These are phyloP conservation scores for Glaucomys volans DNA, from an alignment of 2,113 vertebrate species.

Conservation along the genomic window DNA sequence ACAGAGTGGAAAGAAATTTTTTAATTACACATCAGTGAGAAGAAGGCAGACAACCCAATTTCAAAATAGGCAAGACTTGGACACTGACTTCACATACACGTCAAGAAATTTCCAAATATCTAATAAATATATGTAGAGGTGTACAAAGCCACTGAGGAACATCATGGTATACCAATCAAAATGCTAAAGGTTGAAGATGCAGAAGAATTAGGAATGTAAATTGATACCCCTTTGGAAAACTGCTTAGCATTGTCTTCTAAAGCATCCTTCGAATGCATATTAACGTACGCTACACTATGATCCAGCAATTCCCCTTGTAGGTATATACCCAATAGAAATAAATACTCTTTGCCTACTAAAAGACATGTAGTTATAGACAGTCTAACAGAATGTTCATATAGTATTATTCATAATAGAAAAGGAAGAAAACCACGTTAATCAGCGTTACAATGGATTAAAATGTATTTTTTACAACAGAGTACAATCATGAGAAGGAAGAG, in stretches of 20 bases:
- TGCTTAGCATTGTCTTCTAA: background rate
- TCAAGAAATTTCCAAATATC: background rate
- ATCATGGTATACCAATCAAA: background rate
- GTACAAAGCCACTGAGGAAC: background rate
- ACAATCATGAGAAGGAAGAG: background rate
- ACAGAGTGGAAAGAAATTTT: background rate
- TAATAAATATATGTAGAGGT: background rate
- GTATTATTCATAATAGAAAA: background rate
- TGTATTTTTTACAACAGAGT: background rate
- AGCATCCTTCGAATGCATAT: background rate
- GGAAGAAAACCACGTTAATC: too few species aligned
- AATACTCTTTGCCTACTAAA: background rate
- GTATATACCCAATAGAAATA: background rate
- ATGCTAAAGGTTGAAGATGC: background rate
- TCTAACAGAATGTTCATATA: background rate
- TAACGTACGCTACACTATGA: background rate
- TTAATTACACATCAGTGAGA: background rate
- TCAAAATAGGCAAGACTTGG: background rate
- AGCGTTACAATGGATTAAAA: background rate
- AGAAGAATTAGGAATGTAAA: background rate
- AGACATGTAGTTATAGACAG: background rate
- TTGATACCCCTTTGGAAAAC: background rate
- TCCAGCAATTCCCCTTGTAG: background rate
- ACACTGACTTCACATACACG: background rate
- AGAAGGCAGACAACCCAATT: background rate